Percentiles rank a stretch among this genome's conserved stretches.
Conservation (phyloP, 2,113 vertebrate genomes). For the Aspidoscelis tigris region DNA sequence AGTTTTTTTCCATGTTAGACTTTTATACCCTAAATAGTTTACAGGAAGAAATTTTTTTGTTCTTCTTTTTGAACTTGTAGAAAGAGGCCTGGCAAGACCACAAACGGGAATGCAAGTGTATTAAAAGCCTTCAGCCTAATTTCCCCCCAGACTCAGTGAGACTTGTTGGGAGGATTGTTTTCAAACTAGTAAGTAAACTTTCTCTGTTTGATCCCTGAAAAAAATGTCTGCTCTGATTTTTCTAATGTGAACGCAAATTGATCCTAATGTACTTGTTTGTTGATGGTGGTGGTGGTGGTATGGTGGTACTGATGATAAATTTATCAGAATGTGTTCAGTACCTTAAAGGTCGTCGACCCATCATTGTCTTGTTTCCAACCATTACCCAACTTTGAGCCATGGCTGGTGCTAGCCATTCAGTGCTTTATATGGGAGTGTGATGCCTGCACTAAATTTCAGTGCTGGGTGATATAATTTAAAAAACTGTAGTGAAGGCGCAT, state of each 20-base stretch:
- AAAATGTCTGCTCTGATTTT: background rate
- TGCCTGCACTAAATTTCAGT: no score
- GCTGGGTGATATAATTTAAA: no score
- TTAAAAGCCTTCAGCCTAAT: constrained; percentile 81
- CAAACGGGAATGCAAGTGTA: constrained; percentile 89
- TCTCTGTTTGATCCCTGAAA: background rate
- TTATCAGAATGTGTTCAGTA: no score
- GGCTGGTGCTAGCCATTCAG: background rate
- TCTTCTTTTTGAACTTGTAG: constrained; percentile 63
- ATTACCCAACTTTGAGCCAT: no score
- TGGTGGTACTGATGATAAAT: no score
- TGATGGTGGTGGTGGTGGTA: no score
- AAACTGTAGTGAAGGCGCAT: no score
- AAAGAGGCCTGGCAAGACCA: constrained; percentile 90
- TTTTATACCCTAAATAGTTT: background rate
- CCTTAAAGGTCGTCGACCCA: no score
- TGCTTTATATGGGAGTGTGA: background rate
- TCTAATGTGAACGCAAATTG: background rate
- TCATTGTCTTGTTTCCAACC: no score
- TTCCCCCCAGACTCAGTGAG: constrained; percentile 91
- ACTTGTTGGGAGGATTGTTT: constrained; percentile 88
- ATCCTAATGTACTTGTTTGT: no score
- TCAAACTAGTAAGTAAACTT: constrained; percentile 83
- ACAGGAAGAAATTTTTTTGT: constrained; percentile 6
- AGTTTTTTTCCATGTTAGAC: background rate